Evolutionary conservation across 2,888 invertebrate genomes (phyloP).

Genomic region (Drosophila suboccidentalis): DNA sequence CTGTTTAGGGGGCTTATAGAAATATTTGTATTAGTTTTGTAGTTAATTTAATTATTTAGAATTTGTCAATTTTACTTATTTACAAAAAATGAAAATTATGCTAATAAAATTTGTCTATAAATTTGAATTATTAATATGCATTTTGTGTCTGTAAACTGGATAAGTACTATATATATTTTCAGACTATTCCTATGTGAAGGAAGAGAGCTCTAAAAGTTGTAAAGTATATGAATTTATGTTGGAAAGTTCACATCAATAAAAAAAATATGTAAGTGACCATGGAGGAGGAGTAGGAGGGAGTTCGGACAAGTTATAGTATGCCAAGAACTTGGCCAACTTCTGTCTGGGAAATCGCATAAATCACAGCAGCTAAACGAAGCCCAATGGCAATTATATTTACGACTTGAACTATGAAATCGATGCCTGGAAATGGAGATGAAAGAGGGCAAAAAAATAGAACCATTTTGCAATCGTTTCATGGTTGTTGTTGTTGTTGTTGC

Average conservation of each 20-base stretch:
- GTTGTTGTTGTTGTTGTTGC: background rate
- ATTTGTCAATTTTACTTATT: background rate
- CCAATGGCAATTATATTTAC: conserved; percentile 74
- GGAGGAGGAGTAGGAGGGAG: background rate
- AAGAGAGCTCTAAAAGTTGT: background rate
- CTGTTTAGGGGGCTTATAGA: too few relatives aligned
- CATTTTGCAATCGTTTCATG: conserved; percentile 51
- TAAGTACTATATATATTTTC: background rate
- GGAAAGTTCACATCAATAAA: background rate
- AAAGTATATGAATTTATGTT: background rate
- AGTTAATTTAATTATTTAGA: too few relatives aligned
- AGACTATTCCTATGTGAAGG: background rate
- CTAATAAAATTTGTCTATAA: background rate
- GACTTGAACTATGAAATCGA: conserved; percentile 40
- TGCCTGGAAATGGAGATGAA: conserved; percentile 2
- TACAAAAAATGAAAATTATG: background rate
- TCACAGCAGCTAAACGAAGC: conserved; percentile 48
- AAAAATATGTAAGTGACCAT: conserved; percentile 1
- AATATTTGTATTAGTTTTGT: too few relatives aligned
- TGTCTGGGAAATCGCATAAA: conserved; percentile 45
- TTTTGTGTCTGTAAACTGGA: background rate
- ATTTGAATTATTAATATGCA: background rate
- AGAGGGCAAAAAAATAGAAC: conserved; percentile 23
- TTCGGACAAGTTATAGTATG: conserved; percentile 36
- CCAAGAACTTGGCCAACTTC: conserved; percentile 43